Percentiles rank a stretch among this genome's conserved stretches.
Conservation (phyloP, 2,113 vertebrate genomes). For the Cynoglossus semilaevis region DNA sequence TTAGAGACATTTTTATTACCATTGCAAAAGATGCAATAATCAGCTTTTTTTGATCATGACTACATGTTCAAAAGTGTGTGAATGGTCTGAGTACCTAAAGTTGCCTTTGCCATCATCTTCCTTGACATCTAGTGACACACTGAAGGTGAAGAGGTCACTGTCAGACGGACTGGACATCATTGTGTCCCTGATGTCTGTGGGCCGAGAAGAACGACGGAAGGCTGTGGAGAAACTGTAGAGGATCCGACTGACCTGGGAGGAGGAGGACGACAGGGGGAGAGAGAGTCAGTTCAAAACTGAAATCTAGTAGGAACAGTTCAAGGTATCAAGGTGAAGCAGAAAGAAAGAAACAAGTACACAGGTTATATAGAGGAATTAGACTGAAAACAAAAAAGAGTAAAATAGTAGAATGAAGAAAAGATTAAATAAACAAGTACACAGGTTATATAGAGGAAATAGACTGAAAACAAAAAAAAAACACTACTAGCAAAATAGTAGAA, state of each 20-base stretch:
- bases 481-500: not conserved
- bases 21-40: too few species aligned
- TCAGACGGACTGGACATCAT: slow-evolving; percentile 81
- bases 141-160: slow-evolving; percentile 91
- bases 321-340: not conserved
- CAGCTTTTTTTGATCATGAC: not conserved
- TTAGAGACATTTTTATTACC: too few species aligned
- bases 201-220: slow-evolving; percentile 89
- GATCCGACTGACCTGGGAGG: slow-evolving; percentile 90
- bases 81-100: slow-evolving; percentile 80
- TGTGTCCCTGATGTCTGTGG: slow-evolving; percentile 82
- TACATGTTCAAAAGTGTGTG: not conserved
- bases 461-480: too few species aligned
- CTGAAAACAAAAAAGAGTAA: too few species aligned
- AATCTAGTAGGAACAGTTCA: too few species aligned
- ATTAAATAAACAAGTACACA: not conserved
- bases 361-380: too few species aligned
- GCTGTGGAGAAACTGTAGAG: slow-evolving; percentile 95
- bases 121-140: slow-evolving; percentile 90
- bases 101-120: slow-evolving; percentile 98
- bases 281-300: too few species aligned
- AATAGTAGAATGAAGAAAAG: not conserved
- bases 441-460: too few species aligned
- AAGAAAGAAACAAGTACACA: too few species aligned
- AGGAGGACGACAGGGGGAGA: not conserved